Base-by-base conservation (phyloP, 2,113 vertebrate genomes). In the Pachycephala philippinensis region DNA sequence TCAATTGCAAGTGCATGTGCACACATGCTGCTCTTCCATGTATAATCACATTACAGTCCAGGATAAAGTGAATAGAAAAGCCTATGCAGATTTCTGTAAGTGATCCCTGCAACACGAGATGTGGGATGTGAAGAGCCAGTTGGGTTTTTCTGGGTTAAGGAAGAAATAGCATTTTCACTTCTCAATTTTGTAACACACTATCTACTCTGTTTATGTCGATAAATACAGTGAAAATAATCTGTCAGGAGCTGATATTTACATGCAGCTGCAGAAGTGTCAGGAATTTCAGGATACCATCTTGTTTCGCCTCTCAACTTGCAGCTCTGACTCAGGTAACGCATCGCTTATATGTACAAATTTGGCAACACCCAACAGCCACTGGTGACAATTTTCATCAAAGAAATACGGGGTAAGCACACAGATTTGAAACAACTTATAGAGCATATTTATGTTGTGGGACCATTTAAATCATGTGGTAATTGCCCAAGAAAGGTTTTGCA, bases 61-160 rank as follows among this genome's bases (percentile, higher is more conserved):
- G 74, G 52, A 52, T 47, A 56, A 64, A 82, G 57, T 5, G 15
- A 82, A 40, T 2, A 76, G 75, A 69, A 72, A 90, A 85, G 45
- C 79, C n/a, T 68, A 45, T 92, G 90, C 57, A 85, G 85, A 85
- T 91, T 87, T 85, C 33, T 61, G 61, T 90, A 94, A 94, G 82
- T 26, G 78, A 95, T 85, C 78, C 53, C 75, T 53, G 75, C 75
- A 90, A 91, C 27, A 33, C 0, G 16, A 85, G 81, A 90, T 83
- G 40, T 22, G 45, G 65, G 56, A 93, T 50, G 18, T 44, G 57
- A 65, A 83, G 82, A 76, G 53, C 35, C 59, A 85, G 3, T 72
- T 0, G 0, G 24, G 50, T 82, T 91, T 75, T 52, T 76, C 75
- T 52, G 69, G 23, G 39, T 69, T 86, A 63, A 72, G 63, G 63